Percentiles rank a stretch among this genome's conserved stretches.
These are phyloP conservation scores for Mylabris sibirica DNA, from an alignment of 2,888 invertebrate species.

Conservation along the genomic window DNA sequence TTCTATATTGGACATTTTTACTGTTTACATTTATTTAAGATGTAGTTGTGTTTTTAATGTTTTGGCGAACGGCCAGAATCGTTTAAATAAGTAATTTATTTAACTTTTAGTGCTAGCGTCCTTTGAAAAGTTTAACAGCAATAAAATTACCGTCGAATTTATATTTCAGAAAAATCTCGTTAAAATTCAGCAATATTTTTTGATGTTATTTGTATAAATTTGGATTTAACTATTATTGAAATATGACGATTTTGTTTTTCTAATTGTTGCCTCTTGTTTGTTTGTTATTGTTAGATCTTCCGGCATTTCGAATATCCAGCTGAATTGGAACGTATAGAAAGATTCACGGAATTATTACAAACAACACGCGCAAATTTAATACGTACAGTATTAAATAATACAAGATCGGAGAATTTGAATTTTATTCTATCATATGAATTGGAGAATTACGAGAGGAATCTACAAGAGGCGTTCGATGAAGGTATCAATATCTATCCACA, in stretches of 20 bases:
- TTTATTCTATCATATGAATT: constrained; percentile 66
- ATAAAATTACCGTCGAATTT: not conserved
- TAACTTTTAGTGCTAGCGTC: constrained; percentile 25
- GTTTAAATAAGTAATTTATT: constrained; percentile 6
- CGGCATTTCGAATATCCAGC: constrained; percentile 80
- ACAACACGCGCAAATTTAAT: constrained; percentile 69
- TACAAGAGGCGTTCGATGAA: constrained; percentile 76
- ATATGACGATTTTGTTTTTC: too few species aligned
- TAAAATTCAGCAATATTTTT: not conserved
- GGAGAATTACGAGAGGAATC: constrained; percentile 66
- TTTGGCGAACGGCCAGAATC: constrained; percentile 15
- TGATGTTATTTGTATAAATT: constrained; percentile 26
- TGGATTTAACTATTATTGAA: constrained; percentile 36
- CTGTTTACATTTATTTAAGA: constrained; percentile 5
- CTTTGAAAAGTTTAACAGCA: constrained; percentile 17
- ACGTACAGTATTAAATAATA: constrained; percentile 66
- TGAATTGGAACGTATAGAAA: constrained; percentile 71
- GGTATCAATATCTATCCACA: constrained; percentile 61
- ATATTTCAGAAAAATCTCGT: not conserved
- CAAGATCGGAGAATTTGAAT: constrained; percentile 62
- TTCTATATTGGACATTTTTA: not conserved
- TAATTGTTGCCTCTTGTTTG: not conserved
- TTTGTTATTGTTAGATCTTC: constrained; percentile 69
- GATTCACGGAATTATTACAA: constrained; percentile 57
- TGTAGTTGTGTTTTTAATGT: constrained; percentile 13